Base-by-base conservation (phyloP, 2,113 vertebrate species). In the Leucoraja erinaceus region DNA sequence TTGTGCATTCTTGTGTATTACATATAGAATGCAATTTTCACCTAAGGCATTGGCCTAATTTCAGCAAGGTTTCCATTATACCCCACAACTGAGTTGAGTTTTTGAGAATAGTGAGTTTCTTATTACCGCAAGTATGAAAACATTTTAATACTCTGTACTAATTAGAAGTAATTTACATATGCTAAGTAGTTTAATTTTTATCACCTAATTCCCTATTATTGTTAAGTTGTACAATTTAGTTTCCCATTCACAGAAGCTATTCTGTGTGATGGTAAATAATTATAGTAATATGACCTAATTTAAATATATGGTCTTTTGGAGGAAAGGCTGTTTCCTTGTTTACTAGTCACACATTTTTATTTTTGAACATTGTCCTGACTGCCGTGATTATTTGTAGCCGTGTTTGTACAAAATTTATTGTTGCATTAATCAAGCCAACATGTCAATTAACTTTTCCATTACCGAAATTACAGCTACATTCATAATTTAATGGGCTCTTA, bases 361-460 rank as follows among this genome's bases (percentile, higher is more conserved):
- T 25, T 38, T 90, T 90, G 18, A 20, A 28, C 90, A 54, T 47
- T 91, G 66, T 25, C 31, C 90, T 54, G 38, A 74, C 18, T 16
- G 38, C 33, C 6, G 18, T 31, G 7, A 38, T 68, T 90, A 90
- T 91, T 91, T 72, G 68, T 91, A 72, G n/a, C 33, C 22, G 72
- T 91, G 68, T 70, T 91, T 91, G 70, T 70, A 91, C 31, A 47
- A 20, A 91, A 72, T 91, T 91, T 70, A 91, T 91, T 91, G 90
- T 91, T 22, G 7, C 68, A 14, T 91, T 70, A 54, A 74, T 38
- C 68, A 74, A 54, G 33, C 63, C 68, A 91, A 72, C 33, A 54
- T 91, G 38, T 91, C 90, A 91, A 54, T 91, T 91, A 70, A 38
- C 20, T 91, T 72, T 70, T 91, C 68, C 68, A 91, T 72, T 91